A percentile compares a stretch with the other conserved stretches of the same genome.
Conservation (phyloP, 1,140 invertebrate species). For the Drosophila pachea region DNA sequence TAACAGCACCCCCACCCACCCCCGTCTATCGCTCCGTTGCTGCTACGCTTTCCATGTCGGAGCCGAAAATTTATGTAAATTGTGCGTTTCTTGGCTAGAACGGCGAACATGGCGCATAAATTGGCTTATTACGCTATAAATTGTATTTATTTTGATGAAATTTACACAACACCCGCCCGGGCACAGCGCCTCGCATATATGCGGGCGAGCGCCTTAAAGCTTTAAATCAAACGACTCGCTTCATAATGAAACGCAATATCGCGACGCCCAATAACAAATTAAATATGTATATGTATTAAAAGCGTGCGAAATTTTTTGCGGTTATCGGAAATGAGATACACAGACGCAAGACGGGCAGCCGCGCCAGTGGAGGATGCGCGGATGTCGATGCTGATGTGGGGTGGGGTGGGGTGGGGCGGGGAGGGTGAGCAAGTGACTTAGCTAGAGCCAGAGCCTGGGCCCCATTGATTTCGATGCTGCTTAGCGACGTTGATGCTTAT, state of each 20-base stretch:
- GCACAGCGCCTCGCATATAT: background rate
- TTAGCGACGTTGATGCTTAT: conserved; percentile 74
- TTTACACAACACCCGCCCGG: conserved; percentile 48
- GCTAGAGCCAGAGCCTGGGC: conserved; percentile 6
- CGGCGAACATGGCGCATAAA: conserved; percentile 65
- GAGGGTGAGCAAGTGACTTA: background rate
- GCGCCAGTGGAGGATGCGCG: too few species aligned
- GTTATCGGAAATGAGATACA: conserved; percentile 43
- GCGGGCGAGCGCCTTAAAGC: conserved; percentile 43
- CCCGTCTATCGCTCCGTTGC: background rate
- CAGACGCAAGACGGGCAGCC: background rate
- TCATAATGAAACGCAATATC: conserved; percentile 65
- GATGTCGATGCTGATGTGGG: too few species aligned
- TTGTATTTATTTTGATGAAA: conserved; percentile 77
- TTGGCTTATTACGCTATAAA: conserved; percentile 76
- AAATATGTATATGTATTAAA: conserved; percentile 58
- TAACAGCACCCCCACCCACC: conserved; percentile 28
- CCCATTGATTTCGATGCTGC: conserved; percentile 53
- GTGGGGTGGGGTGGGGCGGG: background rate
- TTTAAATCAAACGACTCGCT: conserved; percentile 43
- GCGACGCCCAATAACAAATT: conserved; percentile 58
- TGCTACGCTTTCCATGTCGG: conserved; percentile 14
- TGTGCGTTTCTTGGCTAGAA: conserved; percentile 54
- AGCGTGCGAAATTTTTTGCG: conserved; percentile 56
- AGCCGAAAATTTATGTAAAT: conserved; percentile 67